Conservation (phyloP, 1,140 invertebrate species). For the Hyles vespertilio region DNA sequence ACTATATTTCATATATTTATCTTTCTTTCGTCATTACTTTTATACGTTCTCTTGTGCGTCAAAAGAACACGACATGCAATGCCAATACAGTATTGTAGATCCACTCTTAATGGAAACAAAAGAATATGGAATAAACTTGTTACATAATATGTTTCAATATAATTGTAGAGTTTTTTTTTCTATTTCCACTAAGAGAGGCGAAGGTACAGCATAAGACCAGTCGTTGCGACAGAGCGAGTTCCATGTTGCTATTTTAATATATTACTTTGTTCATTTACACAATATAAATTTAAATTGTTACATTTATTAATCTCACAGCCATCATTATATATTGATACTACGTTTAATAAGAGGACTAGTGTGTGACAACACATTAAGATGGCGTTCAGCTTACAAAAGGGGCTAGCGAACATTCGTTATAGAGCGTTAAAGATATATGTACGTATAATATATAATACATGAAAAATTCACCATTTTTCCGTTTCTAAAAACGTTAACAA, state of each 20-base stretch:
- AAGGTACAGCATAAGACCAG: slow-evolving; percentile 30
- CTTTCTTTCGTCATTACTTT: no score
- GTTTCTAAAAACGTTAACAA: slow-evolving; percentile 74
- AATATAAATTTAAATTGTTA: slow-evolving; percentile 74
- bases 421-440: slow-evolving; percentile 60
- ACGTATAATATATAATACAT: slow-evolving; percentile 64
- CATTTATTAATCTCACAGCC: slow-evolving; percentile 73
- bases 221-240: slow-evolving; percentile 47
- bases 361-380: slow-evolving; percentile 68
- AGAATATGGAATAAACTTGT: background rate
- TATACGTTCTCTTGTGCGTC: no score
- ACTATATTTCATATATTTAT: no score
- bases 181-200: background rate
- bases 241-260: slow-evolving; percentile 46
- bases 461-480: slow-evolving; percentile 69
- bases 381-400: slow-evolving; percentile 70
- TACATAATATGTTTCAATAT: background rate
- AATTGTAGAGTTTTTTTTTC: background rate
- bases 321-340: slow-evolving; percentile 76
- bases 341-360: slow-evolving; percentile 73
- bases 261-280: slow-evolving; percentile 59
- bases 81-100: slow-evolving; percentile 2
- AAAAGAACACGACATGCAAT: background rate
- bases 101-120: slow-evolving; percentile 6
- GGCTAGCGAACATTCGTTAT: slow-evolving; percentile 68